Base-by-base conservation (phyloP, 2,113 vertebrate genomes). In the Zingel zingel region DNA sequence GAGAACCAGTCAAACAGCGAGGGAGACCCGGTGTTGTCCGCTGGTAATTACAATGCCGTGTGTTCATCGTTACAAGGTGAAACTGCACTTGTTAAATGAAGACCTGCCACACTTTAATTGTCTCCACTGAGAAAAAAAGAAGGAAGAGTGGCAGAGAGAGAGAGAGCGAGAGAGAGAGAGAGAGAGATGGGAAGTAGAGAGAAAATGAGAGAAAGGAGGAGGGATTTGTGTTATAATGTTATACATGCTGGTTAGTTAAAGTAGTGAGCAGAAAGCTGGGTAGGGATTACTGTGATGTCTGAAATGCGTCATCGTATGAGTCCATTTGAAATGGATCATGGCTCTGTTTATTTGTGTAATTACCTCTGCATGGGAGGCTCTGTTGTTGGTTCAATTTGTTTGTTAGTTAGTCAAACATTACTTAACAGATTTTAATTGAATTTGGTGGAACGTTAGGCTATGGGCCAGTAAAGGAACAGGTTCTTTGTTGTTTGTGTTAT, bases 21-120 rank as follows among this genome's bases (percentile, higher is more conserved):
- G 86, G 87, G 90, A 71, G 86, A 83, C 79, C 80, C 67, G 47
- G 83, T 86, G 91, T 91, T 89, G 81, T 93, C 93, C 72, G 61
- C 74, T 81, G 75, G 90, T 94, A 95, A 95, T 95, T 94, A 93
- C 88, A 94, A 93, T 93, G 91, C 93, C 90, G 93, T 92, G 94
- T 94, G 88, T 92, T 95, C 89, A 78, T 94, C 84, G 93, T 93
- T 85, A 91, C 81, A 87, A 93, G 91, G 93, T 93, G 93, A 94
- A 94, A 90, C 83, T 78, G 86, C 81, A 83, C 85, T 91, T 94
- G 91, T 91, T 94, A 93, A 93, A 94, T 94, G 92, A 94, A 91
- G 90, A 88, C 90, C 93, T 95, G 94, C 93, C 95, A 94, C 87
- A 88, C 87, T 93, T 90, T 95, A 95, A 95, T 95, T 95, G 92